Evolutionary conservation across 2,888 invertebrate genomes (phyloP).

Genomic region (Patella ulyssiponensis): DNA sequence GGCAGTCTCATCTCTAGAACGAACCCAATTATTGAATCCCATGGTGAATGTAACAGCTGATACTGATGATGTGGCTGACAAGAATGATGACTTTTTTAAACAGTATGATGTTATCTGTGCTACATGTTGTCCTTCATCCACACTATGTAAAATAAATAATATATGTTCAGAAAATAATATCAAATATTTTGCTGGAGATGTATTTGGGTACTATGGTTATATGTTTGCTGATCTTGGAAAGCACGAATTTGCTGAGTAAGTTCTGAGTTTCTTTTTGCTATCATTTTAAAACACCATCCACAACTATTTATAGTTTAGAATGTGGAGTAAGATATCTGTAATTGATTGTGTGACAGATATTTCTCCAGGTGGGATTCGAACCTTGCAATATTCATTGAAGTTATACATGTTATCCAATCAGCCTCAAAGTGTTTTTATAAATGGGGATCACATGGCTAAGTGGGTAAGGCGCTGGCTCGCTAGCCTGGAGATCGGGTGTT

Average conservation of each 20-base stretch:
- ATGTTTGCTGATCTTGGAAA: slow-evolving; percentile 90
- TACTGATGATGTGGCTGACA: slow-evolving; percentile 77
- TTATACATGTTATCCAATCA: too few relatives aligned
- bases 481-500: too few relatives aligned
- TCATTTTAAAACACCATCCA: background rate
- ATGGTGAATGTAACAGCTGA: slow-evolving; percentile 85
- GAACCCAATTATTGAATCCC: slow-evolving; percentile 90
- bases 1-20: slow-evolving; percentile 84
- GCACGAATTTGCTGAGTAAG: slow-evolving; percentile 86
- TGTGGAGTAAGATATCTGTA: too few relatives aligned
- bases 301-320: too few relatives aligned
- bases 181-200: slow-evolving; percentile 91
- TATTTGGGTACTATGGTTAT: slow-evolving; percentile 94
- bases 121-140: slow-evolving; percentile 81
- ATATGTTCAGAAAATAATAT: slow-evolving; percentile 77
- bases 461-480: too few relatives aligned
- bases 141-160: slow-evolving; percentile 83
- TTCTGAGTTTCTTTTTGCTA: slow-evolving; percentile 41
- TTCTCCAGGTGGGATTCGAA: too few relatives aligned
- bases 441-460: too few relatives aligned
- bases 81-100: slow-evolving; percentile 81
- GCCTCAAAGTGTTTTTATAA: too few relatives aligned
- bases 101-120: slow-evolving; percentile 88
- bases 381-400: too few relatives aligned
- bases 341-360: too few relatives aligned